These are phyloP conservation scores for Portunus trituberculatus DNA, from an alignment of 1,140 invertebrate species.

Conservation along the genomic window DNA sequence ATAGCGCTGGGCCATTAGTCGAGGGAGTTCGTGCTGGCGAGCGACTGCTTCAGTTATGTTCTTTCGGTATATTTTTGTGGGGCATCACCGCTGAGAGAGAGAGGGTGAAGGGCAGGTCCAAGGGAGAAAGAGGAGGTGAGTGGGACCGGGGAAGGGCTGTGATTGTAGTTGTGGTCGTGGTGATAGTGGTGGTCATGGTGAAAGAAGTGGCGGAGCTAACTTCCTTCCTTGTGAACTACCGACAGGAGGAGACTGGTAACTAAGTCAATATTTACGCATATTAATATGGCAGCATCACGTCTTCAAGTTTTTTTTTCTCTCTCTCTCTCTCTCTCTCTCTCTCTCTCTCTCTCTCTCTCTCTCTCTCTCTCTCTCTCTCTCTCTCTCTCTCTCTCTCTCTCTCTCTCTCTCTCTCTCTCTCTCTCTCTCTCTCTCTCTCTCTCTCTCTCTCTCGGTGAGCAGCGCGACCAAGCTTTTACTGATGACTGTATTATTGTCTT, in stretches of 20 bases:
- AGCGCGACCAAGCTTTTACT: not conserved
- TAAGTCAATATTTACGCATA: slow-evolving; percentile 46
- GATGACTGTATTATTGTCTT: too few relatives aligned
- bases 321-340: too few relatives aligned
- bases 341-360: too few relatives aligned
- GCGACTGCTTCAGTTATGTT: slow-evolving; percentile 56
- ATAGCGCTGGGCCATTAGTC: slow-evolving; percentile 30
- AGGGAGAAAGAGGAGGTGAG: not conserved
- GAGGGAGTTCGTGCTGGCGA: slow-evolving; percentile 40
- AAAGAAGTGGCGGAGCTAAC: slow-evolving; percentile 18
- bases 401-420: too few relatives aligned
- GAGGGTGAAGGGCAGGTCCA: not conserved
- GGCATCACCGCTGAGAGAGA: not conserved
- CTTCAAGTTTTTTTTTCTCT: too few relatives aligned
- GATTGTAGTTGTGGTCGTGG: not conserved
- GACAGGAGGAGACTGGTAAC: slow-evolving; percentile 36
- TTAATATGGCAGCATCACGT: not conserved
- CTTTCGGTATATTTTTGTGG: slow-evolving; percentile 47
- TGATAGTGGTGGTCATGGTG: not conserved
- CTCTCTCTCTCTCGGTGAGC: too few relatives aligned
- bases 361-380: too few relatives aligned
- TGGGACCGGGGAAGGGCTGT: not conserved
- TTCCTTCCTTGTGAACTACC: slow-evolving; percentile 38
- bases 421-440: too few relatives aligned
- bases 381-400: too few relatives aligned